Evolutionary conservation across 2,888 invertebrate genomes (phyloP), one percentile per base, ranked within the genome.

Genomic region (Nemurella pictetii): DNA sequence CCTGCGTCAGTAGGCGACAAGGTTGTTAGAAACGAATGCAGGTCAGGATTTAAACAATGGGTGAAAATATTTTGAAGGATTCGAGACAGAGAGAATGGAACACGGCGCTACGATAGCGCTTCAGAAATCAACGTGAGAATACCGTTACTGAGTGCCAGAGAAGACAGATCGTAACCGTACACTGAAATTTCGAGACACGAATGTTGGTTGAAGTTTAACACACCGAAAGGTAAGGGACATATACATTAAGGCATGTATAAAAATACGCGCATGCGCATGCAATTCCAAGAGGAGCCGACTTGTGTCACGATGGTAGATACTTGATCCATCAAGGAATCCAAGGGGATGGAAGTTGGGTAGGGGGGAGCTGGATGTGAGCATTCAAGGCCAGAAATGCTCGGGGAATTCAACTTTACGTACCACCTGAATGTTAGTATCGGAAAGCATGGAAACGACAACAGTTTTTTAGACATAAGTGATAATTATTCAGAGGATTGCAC

Each of bases 361-460:
- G 32, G 32, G 32, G 55, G 55, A 55, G 15, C 55, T 20, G 55
- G 55, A 55, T 20, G 20, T 20, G 55, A 55, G 55, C 55, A 55
- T 55, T 55, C 55, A 20, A 55, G 15, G 9, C 55, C 20, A 20
- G 55, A 55, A 55, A 20, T n/a, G 80, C 9, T n/a, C 26, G 75
- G 75, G n/a, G 29, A 29, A 28, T 55, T 20, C 55, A 55, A 55
- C 80, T 81, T 84, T 85, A 85, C 85, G 81, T 85, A 85, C 85
- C 85, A 85, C 85, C 84, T 84, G 85, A 73, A 77, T 84, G 84
- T 85, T 20, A 78, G 78, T 81, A 85, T 82, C 35, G 78, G 82
- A 72, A 84, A 78, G 85, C 84, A 86, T 82, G 84, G 83, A 85
- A 86, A 86, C 83, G 80, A 86, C 55, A 15, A 55, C 55, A 55